These are phyloP conservation scores for Tachina fera DNA, from an alignment of 2,888 invertebrate genomes.

Conservation along the genomic window DNA sequence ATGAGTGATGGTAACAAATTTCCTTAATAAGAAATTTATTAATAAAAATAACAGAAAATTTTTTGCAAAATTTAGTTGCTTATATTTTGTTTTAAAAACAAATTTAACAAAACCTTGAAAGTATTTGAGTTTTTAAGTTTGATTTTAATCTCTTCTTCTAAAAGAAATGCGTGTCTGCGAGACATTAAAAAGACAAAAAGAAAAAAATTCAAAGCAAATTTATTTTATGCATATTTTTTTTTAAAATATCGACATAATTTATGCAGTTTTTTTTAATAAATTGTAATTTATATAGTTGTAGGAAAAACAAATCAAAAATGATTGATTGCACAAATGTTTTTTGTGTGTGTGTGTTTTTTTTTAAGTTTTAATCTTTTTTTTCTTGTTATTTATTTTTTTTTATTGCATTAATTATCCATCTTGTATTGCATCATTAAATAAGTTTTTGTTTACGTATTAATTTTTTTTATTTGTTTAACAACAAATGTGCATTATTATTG, in stretches of 20 bases:
- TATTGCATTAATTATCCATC: constrained; percentile 47
- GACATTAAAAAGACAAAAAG: not conserved
- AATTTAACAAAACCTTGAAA: not conserved
- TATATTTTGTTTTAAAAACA: not conserved
- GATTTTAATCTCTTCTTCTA: not conserved
- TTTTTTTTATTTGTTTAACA: not conserved
- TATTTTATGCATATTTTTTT: not conserved
- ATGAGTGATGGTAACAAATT: not conserved
- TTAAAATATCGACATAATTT: constrained; percentile 16
- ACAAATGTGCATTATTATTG: constrained; percentile 17
- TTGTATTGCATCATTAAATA: constrained; percentile 58
- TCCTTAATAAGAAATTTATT: constrained; percentile 23
- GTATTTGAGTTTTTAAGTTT: not conserved
- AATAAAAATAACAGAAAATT: not conserved
- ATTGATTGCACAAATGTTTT: constrained; percentile 36
- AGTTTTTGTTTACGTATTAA: constrained; percentile 29
- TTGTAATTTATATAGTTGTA: not conserved
- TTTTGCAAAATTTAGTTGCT: not conserved
- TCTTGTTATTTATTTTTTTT: constrained; percentile 4
- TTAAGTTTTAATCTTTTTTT: constrained; percentile 6
- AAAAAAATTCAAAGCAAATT: not conserved
- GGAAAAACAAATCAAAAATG: constrained; percentile 19
- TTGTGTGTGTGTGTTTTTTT: not conserved
- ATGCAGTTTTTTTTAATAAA: constrained; percentile 24
- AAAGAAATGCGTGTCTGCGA: constrained; percentile 27